Conservation (phyloP, 2,797 vertebrate genomes). For the Danio choprae region DNA sequence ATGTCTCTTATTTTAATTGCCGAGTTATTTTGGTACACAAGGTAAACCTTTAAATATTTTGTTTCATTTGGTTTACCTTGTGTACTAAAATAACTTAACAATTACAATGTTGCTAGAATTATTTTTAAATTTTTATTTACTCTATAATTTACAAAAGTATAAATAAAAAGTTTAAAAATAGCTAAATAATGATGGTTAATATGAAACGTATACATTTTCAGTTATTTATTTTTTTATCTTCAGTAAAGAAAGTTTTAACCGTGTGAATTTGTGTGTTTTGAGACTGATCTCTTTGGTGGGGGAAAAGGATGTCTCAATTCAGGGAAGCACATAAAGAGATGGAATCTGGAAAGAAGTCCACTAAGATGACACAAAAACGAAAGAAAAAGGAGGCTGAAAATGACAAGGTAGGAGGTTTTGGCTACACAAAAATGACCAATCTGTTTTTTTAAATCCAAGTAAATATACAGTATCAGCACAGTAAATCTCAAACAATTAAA, state of each 20-base stretch:
- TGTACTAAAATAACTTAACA: too few relatives aligned
- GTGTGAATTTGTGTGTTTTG: neutral
- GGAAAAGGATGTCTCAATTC: constrained; percentile 51
- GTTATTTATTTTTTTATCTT: too few relatives aligned
- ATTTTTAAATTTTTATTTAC: too few relatives aligned
- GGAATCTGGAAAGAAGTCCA: constrained; percentile 29
- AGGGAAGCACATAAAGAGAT: constrained; percentile 42
- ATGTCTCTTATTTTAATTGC: too few relatives aligned
- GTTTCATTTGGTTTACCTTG: too few relatives aligned
- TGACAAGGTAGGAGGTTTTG: constrained; percentile 30
- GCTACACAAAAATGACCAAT: constrained; percentile 9
- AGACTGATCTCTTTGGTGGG: neutral
- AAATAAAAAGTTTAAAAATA: too few relatives aligned
- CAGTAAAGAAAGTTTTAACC: neutral
- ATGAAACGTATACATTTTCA: too few relatives aligned
- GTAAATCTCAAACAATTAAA: neutral
- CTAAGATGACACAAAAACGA: constrained; percentile 44
- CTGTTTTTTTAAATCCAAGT: neutral
- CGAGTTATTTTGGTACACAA: too few relatives aligned
- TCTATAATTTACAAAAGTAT: too few relatives aligned
- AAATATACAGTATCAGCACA: neutral
- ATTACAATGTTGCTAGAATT: too few relatives aligned
- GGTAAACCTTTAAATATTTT: too few relatives aligned
- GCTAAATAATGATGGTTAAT: too few relatives aligned
- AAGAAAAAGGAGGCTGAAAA: constrained; percentile 44